Evolutionary conservation across 2,797 vertebrate genomes (phyloP).

Genomic region (Orestias chungarensis): DNA sequence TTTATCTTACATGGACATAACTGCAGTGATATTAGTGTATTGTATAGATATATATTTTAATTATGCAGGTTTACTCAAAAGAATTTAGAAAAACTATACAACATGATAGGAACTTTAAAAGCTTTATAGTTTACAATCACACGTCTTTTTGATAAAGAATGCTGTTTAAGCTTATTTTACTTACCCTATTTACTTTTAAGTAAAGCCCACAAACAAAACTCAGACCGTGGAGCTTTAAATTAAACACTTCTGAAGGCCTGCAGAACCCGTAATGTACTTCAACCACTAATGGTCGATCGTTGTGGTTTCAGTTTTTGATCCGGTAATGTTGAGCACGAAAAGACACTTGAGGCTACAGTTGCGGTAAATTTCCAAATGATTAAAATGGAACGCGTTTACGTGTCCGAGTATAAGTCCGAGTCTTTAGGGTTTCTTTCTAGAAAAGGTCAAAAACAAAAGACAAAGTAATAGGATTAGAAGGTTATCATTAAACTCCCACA

Average conservation of each 20-base stretch:
- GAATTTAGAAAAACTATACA: not conserved
- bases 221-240: not conserved
- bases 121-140: not conserved
- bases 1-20: too few species aligned
- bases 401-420: not conserved
- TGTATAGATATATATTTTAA: too few species aligned
- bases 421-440: not conserved
- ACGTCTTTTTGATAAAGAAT: not conserved
- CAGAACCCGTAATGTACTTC: not conserved
- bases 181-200: not conserved
- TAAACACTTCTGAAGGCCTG: not conserved
- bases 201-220: not conserved
- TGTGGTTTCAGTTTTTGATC: not conserved
- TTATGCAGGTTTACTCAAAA: too few species aligned
- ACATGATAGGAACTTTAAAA: not conserved
- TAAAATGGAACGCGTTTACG: not conserved
- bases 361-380: not conserved
- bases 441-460: conserved; percentile 4
- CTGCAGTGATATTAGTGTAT: too few species aligned
- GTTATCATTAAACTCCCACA: not conserved
- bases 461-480: conserved; percentile 8
- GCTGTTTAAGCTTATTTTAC: not conserved
- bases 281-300: not conserved
- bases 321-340: not conserved
- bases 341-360: not conserved